These are phyloP conservation scores for Lissonota sp. DNA, from an alignment of 2,888 invertebrate genomes.

Conservation along the genomic window DNA sequence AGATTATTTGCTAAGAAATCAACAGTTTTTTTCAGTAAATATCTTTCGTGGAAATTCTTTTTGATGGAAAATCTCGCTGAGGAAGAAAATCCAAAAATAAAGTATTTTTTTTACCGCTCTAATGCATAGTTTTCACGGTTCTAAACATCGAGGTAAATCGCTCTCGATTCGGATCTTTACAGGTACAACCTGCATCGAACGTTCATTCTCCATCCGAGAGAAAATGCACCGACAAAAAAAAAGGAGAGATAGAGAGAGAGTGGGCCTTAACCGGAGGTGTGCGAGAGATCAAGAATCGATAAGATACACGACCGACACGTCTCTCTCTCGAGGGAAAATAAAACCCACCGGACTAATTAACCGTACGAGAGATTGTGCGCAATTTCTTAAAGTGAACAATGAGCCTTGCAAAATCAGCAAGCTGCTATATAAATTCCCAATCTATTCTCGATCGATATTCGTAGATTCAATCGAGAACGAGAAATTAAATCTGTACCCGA, in stretches of 20 bases:
- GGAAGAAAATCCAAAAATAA: no score
- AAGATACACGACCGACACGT: slow-evolving; percentile 35
- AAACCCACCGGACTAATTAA: slow-evolving; percentile 56
- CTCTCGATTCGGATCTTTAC: slow-evolving; percentile 65
- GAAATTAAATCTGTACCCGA: no score
- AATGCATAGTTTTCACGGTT: slow-evolving; percentile 62
- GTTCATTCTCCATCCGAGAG: slow-evolving; percentile 55
- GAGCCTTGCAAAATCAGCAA: background rate
- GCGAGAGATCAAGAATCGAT: slow-evolving; percentile 53
- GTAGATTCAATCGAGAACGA: no score
- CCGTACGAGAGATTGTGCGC: slow-evolving; percentile 40
- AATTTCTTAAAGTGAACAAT: slow-evolving; percentile 17
- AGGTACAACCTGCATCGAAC: slow-evolving; percentile 35
- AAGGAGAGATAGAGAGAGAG: background rate
- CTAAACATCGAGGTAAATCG: slow-evolving; percentile 70
- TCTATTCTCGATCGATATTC: no score
- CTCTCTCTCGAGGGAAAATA: slow-evolving; percentile 29
- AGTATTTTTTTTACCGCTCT: background rate
- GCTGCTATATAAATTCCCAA: no score
- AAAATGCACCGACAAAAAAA: slow-evolving; percentile 21
- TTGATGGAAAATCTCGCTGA: no score
- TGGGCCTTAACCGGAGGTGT: slow-evolving; percentile 45
- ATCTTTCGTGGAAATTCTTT: no score
- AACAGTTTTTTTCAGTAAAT: no score
- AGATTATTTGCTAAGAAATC: no score